phyloP scores from a whole-genome alignment of 2,888 invertebrate species.

The Phengaris alcon region DNA sequence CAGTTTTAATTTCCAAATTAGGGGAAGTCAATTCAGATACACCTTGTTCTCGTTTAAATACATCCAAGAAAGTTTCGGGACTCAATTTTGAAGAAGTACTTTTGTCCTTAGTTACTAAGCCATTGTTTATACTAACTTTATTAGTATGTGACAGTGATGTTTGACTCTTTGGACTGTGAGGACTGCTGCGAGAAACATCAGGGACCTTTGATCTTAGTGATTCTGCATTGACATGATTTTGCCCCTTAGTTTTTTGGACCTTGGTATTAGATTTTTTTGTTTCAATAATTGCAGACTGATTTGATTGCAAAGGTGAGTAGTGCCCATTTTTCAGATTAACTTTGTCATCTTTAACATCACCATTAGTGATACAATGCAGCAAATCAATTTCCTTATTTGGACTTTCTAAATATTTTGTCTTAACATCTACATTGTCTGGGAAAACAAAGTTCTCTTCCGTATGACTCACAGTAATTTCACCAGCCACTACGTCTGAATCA shows the following conservation, averaged over 20 bases:
- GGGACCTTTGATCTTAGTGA: constrained; percentile 50
- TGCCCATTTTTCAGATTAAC: constrained; percentile 63
- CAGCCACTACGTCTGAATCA: constrained; percentile 72
- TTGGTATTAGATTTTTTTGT: constrained; percentile 58
- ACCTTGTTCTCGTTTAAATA: constrained; percentile 72
- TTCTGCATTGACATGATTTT: constrained; percentile 47
- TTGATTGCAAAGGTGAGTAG: constrained; percentile 47
- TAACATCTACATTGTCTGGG: constrained; percentile 59
- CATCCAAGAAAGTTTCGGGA: constrained; percentile 70
- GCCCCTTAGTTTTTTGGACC: constrained; percentile 53
- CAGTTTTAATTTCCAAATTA: constrained; percentile 49
- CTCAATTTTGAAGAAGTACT: constrained; percentile 46
- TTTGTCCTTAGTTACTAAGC: constrained; percentile 54
- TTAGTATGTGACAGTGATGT: constrained; percentile 45
- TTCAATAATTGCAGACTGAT: constrained; percentile 45
- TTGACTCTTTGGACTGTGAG: constrained; percentile 54
- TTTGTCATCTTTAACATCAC: constrained; percentile 56
- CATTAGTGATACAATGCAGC: constrained; percentile 57
- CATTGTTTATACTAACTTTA: constrained; percentile 67
- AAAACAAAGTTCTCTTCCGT: constrained; percentile 71
- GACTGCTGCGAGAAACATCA: constrained; percentile 49
- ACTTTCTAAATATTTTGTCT: constrained; percentile 56
- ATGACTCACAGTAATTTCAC: constrained; percentile 71
- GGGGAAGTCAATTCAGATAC: constrained; percentile 37
- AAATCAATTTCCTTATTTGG: constrained; percentile 60